Conservation (phyloP, 2,113 vertebrate species). For the Atherinomorus stipes region DNA sequence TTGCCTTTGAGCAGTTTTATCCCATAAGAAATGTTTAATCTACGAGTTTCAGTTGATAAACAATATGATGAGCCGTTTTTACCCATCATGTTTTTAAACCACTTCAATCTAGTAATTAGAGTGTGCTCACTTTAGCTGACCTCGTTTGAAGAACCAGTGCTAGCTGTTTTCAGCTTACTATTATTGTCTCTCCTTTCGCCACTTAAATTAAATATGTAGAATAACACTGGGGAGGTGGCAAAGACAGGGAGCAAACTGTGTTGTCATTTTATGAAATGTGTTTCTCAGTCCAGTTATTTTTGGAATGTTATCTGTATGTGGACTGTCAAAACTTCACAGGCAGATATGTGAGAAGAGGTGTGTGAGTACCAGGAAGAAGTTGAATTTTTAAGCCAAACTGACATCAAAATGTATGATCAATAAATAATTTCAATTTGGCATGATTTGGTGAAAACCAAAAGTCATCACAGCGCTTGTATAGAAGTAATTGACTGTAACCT, state of each 20-base stretch:
- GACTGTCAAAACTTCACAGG: conserved; percentile 8
- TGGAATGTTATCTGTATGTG: background rate
- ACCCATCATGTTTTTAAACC: background rate
- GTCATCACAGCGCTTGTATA: no score
- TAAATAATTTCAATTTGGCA: conserved; percentile 5
- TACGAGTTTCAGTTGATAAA: background rate
- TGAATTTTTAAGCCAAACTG: conserved; percentile 6
- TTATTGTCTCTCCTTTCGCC: conserved; percentile 1
- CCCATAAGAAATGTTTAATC: background rate
- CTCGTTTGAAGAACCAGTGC: conserved; percentile 9
- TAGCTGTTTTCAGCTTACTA: background rate
- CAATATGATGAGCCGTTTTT: background rate
- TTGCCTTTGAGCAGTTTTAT: background rate
- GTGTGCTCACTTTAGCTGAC: conserved; percentile 5
- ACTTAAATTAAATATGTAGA: conserved; percentile 7
- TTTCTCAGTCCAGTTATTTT: conserved; percentile 8
- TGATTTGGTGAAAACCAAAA: background rate
- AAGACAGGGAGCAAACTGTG: background rate
- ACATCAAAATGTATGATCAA: background rate
- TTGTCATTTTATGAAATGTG: background rate
- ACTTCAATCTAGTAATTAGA: background rate
- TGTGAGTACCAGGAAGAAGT: background rate
- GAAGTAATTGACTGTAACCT: background rate
- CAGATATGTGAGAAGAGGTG: background rate
- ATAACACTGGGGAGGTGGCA: background rate